phyloP scores from a whole-genome alignment of 2,113 vertebrate genomes.

The Elephas maximus region DNA sequence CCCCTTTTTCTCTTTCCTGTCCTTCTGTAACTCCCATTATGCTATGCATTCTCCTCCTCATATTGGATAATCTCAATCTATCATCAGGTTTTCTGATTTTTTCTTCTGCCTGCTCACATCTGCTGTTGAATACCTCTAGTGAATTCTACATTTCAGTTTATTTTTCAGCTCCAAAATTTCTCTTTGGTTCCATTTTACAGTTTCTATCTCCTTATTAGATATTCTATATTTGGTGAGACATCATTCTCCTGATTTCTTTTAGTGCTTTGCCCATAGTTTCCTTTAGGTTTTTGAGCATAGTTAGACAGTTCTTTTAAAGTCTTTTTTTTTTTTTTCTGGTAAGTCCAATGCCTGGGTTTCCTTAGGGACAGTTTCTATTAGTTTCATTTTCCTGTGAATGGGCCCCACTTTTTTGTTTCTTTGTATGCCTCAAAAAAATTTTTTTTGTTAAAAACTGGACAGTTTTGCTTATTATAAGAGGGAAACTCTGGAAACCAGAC shows the following conservation, averaged over 20 bases:
- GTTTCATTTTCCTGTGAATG: not conserved
- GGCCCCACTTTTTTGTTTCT: not conserved
- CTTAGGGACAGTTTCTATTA: not conserved
- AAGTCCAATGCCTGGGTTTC: not conserved
- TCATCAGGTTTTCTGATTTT: not conserved
- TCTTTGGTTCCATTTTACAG: not conserved
- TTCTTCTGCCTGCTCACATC: not conserved
- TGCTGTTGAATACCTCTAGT: not conserved
- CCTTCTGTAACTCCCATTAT: not conserved
- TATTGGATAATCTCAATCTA: not conserved
- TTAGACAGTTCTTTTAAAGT: not conserved
- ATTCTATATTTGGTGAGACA: not conserved
- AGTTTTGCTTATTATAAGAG: not conserved
- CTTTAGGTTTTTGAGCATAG: not conserved
- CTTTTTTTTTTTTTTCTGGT: not conserved
- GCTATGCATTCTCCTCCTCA: not conserved
- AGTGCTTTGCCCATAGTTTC: not conserved
- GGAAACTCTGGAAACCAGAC: not conserved
- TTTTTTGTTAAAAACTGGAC: not conserved
- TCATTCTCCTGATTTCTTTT: not conserved
- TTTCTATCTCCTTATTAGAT: not conserved
- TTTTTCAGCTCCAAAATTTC: not conserved
- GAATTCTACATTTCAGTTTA: not conserved
- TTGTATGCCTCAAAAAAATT: not conserved
- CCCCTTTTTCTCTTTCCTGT: not conserved